These are phyloP conservation scores for Semicossyphus pulcher DNA, from an alignment of 2,113 vertebrate genomes.

Conservation along the genomic window DNA sequence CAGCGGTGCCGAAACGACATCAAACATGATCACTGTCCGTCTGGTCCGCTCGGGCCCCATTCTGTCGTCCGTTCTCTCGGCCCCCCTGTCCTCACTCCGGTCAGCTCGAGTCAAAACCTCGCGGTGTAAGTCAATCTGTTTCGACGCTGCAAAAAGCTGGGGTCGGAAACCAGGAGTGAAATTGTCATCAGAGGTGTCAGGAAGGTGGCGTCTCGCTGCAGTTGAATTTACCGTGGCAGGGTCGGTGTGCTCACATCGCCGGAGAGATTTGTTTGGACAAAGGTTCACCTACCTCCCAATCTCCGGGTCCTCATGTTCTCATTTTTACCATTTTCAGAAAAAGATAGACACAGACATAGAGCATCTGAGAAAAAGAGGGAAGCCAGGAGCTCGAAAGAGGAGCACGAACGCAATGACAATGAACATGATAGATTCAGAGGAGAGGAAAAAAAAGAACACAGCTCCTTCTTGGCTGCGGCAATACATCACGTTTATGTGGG, in stretches of 20 bases:
- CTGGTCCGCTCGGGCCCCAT: constrained; percentile 38
- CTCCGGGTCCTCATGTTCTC: constrained; percentile 20
- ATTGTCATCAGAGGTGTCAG: constrained; percentile 63
- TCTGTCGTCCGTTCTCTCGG: constrained; percentile 51
- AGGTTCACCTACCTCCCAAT: constrained; percentile 31
- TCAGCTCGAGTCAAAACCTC: constrained; percentile 68
- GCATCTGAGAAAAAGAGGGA: constrained; percentile 28
- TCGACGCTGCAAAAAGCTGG: constrained; percentile 7
- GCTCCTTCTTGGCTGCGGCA: constrained; percentile 28
- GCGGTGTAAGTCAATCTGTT: constrained; percentile 66
- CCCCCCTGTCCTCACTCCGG: constrained; percentile 58
- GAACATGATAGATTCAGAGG: constrained; percentile 59
- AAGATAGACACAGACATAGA: constrained; percentile 10
- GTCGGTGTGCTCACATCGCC: constrained; percentile 50
- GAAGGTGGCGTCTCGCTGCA: constrained; percentile 21
- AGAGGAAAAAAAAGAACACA: constrained; percentile 36
- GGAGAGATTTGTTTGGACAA: constrained; percentile 5
- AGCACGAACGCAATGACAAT: constrained; percentile 18
- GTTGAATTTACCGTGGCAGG: constrained; percentile 61
- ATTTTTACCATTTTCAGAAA: constrained; percentile 9
- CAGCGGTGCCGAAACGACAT: constrained; percentile 49
- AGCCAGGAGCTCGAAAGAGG: constrained; percentile 27
- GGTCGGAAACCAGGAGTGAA: constrained; percentile 32
- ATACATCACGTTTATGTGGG: constrained; percentile 67
- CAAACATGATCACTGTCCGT: constrained; percentile 69